These are phyloP conservation scores for Muraenolepis orangiensis DNA, from an alignment of 2,797 vertebrate genomes.

Conservation along the genomic window DNA sequence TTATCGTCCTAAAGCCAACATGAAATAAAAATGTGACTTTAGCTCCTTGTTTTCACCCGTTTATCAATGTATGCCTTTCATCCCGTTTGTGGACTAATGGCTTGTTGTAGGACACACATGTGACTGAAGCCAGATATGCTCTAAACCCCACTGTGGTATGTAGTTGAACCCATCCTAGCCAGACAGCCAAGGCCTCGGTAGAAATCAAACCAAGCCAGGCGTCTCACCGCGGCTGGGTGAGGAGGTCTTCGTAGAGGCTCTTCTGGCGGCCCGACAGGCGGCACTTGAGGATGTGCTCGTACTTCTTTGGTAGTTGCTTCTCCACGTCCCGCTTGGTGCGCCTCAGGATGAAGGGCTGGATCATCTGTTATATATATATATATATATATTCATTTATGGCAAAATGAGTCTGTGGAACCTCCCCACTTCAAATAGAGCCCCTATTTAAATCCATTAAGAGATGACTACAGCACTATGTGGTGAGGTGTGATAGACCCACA, in stretches of 20 bases:
- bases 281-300: conserved; percentile 88
- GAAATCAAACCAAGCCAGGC: not conserved
- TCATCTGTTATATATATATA: conserved; percentile 84
- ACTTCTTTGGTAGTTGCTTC: conserved; percentile 90
- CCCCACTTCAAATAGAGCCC: too few relatives aligned
- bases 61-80: not conserved
- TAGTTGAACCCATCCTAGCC: not conserved
- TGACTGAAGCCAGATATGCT: not conserved
- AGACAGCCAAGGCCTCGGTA: not conserved
- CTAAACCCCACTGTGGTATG: not conserved
- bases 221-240: conserved; percentile 82
- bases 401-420: too few relatives aligned
- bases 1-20: not conserved
- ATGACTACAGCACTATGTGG: not conserved
- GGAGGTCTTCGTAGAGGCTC: conserved; percentile 88
- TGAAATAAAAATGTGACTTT: not conserved
- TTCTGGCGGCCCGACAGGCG: conserved; percentile 85
- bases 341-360: conserved; percentile 88
- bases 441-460: not conserved
- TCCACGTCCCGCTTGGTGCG: conserved; percentile 89
- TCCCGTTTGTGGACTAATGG: not conserved
- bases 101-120: not conserved
- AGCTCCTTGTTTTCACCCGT: not conserved
- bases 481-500: conserved; percentile 65
- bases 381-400: too few relatives aligned